Evolutionary conservation across 2,113 vertebrate genomes (phyloP), one percentile per base, ranked within the genome.

Genomic region (Procavia capensis): DNA sequence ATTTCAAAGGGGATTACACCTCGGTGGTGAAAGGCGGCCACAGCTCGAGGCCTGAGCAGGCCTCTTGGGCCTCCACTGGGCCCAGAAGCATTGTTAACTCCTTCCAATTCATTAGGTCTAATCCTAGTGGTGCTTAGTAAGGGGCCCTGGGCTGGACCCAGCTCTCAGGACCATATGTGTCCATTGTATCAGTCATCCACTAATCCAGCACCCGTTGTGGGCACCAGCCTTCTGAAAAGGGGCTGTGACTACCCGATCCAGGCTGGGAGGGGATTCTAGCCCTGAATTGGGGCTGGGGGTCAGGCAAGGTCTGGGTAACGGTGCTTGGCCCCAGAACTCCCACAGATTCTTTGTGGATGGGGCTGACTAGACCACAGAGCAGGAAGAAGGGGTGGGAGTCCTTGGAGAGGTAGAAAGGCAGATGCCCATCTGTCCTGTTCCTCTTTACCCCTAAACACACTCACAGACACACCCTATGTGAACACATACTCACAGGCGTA

Each of bases 1-100:
- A 99, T 99, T 99, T 99, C 99, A 99, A 99, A 99, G 99, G 98
- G 99, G 99, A 99, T 99, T 99, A 99, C 99, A 99, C 99, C 99
- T 99, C 98, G 87, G 98, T 59, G 93, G 98, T 98, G 98, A 98
- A 98, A 98, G 98, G 98, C 97, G 61, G 98, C 97, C 96, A 91
- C 98, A 61, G 63, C 1, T 88, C 97, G 95, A 98, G 98, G 98
- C 98, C 98, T 98, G 99, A 99, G 98, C 96, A 97, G 98, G 98
- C 98, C 99, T 99, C 99, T 99, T 54, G 98, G 98, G 99, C 98
- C 98, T 98, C 98, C 97, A 98, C 99, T 98, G 98, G 98, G 98
- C 98, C 98, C 98, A 84, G 95, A 98, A 98, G 98, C 98, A 99
- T 99, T 99, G 99, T 99, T 99, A 99, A 99, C 99, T 99, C 99